A percentile compares a stretch with the other conserved stretches of the same genome.
Evolutionary conservation across 2,888 invertebrate species (phyloP).

Genomic region (Endomychus coccineus): DNA sequence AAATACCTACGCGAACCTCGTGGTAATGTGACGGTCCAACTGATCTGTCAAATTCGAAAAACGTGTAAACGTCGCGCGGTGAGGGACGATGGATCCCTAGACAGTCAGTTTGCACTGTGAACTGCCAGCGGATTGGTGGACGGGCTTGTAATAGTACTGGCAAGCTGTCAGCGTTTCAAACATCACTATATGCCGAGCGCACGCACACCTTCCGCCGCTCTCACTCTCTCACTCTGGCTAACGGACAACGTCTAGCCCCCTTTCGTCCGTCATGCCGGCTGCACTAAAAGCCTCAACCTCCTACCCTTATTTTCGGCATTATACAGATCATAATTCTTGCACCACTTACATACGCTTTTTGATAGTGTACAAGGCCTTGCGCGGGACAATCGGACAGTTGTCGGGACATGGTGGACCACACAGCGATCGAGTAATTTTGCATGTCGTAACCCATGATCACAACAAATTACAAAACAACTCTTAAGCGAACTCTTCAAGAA

Average conservation of each 20-base stretch:
- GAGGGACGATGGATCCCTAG: constrained; percentile 34
- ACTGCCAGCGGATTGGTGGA: constrained; percentile 42
- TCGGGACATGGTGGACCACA: constrained; percentile 24
- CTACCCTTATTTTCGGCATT: constrained; percentile 41
- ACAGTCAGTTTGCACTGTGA: constrained; percentile 42
- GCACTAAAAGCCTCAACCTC: constrained; percentile 40
- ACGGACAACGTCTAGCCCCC: constrained; percentile 20
- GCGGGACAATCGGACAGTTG: neutral
- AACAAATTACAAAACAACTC: constrained; percentile 34
- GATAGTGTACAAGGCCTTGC: neutral
- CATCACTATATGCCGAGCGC: constrained; percentile 44
- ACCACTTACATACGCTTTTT: constrained; percentile 28
- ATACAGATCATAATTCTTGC: constrained; percentile 39
- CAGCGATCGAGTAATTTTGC: constrained; percentile 35
- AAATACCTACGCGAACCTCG: constrained; percentile 30
- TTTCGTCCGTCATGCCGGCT: constrained; percentile 34
- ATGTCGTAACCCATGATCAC: constrained; percentile 36
- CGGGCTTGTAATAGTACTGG: constrained; percentile 44
- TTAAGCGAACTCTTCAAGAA: too few species aligned
- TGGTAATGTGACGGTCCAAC: constrained; percentile 32
- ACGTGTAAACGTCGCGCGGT: constrained; percentile 23
- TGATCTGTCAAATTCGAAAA: constrained; percentile 35
- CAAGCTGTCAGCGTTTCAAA: constrained; percentile 48
- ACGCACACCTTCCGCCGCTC: constrained; percentile 38
- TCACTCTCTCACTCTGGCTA: constrained; percentile 24